Conservation (phyloP, 2,888 invertebrate species). For the Hecatera dysodea region DNA sequence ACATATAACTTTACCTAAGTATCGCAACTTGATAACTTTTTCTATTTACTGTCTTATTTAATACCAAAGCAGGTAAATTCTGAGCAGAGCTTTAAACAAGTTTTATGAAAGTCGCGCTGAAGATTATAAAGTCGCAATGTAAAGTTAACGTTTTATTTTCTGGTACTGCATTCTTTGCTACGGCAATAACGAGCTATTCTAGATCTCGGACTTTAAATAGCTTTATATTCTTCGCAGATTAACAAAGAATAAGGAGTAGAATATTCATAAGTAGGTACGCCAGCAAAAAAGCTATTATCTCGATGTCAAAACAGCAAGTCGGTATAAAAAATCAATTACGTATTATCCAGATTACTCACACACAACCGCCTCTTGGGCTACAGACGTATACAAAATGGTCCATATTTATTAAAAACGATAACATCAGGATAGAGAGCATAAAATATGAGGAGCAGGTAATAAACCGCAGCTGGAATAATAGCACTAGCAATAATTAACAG, state of each 20-base stretch:
- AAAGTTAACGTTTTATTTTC: conserved; percentile 42
- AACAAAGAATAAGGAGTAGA: background rate
- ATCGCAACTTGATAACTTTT: conserved; percentile 59
- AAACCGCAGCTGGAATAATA: conserved; percentile 64
- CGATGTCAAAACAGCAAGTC: conserved; percentile 28
- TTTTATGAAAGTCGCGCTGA: conserved; percentile 45
- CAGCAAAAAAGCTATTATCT: conserved; percentile 15
- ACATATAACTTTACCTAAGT: conserved; percentile 70
- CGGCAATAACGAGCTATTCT: conserved; percentile 27
- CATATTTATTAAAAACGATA: conserved; percentile 60
- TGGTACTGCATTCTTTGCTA: conserved; percentile 20
- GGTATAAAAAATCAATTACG: conserved; percentile 43
- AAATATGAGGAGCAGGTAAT: conserved; percentile 64
- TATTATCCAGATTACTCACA: conserved; percentile 41
- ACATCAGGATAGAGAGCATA: conserved; percentile 63
- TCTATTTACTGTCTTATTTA: conserved; percentile 55
- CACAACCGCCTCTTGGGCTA: conserved; percentile 33
- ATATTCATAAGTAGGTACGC: conserved; percentile 2
- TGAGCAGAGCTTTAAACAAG: conserved; percentile 49
- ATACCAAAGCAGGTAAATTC: conserved; percentile 41
- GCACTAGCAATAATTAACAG: conserved; percentile 74
- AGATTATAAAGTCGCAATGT: conserved; percentile 49
- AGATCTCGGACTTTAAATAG: conserved; percentile 16
- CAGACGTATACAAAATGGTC: conserved; percentile 49
- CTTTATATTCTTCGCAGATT: conserved; percentile 7